Base-by-base conservation (phyloP, 2,888 invertebrate species). In the Dexiosoma caninum region DNA sequence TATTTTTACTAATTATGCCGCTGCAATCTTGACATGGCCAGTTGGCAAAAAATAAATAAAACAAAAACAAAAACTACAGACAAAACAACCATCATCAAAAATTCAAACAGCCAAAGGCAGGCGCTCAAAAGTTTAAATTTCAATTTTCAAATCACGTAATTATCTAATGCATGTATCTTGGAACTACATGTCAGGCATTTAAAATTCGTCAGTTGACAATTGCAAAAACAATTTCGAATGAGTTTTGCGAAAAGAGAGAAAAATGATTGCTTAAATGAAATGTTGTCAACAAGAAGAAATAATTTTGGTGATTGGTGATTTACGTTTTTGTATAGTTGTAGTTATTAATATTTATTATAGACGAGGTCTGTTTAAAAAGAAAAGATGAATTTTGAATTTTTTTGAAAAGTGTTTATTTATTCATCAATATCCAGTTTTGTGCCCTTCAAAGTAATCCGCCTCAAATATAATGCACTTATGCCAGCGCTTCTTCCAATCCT, bases 121-220 rank as follows among this genome's bases (percentile, higher is more conserved):
- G 1, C n/a, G 1, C n/a, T 32, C 1, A 7, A 71, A 53, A 32
- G 27, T 16, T 40, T 46, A 62, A 72, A 44, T 59, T 57, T 81
- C 23, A 77, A 72, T 72, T 77, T 81, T 77, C 77, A 67, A 74
- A 64, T 69, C 81, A 81, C 81, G 81, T 81, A 81, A 57, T 57
- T 77, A 81, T 81, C 77, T 81, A 77, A 81, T 69, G 51, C 57
- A 74, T 81, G 81, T 81, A 77, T 81, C 81, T 77, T 64, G 37
- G 14, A 69, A 74, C 72, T 75, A 81, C 77, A 81, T 81, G 81
- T 77, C 69, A 69, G 57, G 81, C 72, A 81, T 81, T 77, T 66
- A 19, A 57, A 77, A 69, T 60, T 60, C 16, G 27, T 30, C 49
- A 60, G 40, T 42, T 40, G 55, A 21, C 35, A 30, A 44, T n/a